A percentile compares a stretch with the other conserved stretches of the same genome.
Evolutionary conservation across 2,888 invertebrate genomes (phyloP).

Genomic region (Lochmaea crataegi): DNA sequence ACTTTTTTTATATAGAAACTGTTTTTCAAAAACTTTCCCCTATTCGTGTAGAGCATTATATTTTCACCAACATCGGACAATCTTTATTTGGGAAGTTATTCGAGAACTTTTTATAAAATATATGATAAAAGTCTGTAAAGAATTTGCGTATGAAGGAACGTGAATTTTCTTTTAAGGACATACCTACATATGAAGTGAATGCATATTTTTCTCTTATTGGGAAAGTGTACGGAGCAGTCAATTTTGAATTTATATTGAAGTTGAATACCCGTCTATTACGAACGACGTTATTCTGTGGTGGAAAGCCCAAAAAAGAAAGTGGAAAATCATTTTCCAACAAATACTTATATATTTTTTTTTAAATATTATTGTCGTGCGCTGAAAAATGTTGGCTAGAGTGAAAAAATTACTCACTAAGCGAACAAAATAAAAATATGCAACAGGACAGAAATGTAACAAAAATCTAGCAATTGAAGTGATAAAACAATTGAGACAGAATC

Average conservation of each 20-base stretch:
- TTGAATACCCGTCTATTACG: conserved; percentile 15
- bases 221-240: conserved; percentile 33
- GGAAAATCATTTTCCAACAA: background rate
- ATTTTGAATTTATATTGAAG: conserved; percentile 32
- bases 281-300: background rate
- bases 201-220: conserved; percentile 33
- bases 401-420: too few species aligned
- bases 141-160: conserved; percentile 47
- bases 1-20: too few species aligned
- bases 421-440: too few species aligned
- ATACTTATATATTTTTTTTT: background rate
- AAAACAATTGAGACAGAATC: too few species aligned
- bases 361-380: too few species aligned
- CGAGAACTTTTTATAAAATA: conserved; percentile 45
- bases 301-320: background rate
- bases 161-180: conserved; percentile 42
- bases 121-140: conserved; percentile 45
- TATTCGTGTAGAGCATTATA: background rate
- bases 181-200: conserved; percentile 27
- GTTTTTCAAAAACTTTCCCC: background rate
- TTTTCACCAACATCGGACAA: conserved; percentile 37
- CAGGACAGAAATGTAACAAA: too few species aligned
- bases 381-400: too few species aligned
- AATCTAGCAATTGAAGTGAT: too few species aligned
- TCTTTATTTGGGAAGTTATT: conserved; percentile 46